Evolutionary conservation across 2,113 vertebrate genomes (phyloP).

Genomic region (Percopsis transmontana): DNA sequence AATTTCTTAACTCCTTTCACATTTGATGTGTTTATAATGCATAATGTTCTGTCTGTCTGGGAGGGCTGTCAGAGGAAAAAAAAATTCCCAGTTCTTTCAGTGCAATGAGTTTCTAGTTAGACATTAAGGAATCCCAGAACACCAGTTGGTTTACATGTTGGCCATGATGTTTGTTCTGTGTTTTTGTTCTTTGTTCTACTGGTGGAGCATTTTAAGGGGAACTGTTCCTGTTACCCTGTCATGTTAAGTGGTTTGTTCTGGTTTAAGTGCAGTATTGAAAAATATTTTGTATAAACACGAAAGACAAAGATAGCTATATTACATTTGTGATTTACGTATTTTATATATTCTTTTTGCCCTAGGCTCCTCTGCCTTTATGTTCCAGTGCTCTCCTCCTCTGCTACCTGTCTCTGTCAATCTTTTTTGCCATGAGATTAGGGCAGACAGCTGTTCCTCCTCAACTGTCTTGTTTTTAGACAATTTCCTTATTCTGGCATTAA

Average conservation of each 20-base stretch:
- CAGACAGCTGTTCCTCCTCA: conserved; percentile 7
- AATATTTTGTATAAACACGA: conserved; percentile 18
- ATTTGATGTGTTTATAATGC: conserved; percentile 5
- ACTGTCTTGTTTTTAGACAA: conserved; percentile 9
- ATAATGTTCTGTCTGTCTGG: conserved; percentile 4
- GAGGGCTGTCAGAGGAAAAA: conserved; percentile 17
- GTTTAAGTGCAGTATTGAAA: conserved; percentile 59
- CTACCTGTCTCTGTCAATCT: conserved; percentile 5
- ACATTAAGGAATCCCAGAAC: not conserved
- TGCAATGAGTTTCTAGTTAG: conserved; percentile 41
- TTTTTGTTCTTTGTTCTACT: not conserved
- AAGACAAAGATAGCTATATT: conserved; percentile 1
- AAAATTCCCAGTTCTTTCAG: conserved; percentile 24
- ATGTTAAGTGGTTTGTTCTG: not conserved
- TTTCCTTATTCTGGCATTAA: conserved; percentile 50
- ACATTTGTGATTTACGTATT: conserved; percentile 8
- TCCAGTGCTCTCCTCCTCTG: conserved; percentile 9
- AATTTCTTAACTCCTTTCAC: conserved; percentile 2
- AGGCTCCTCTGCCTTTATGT: conserved; percentile 4
- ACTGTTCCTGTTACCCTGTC: not conserved
- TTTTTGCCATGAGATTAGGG: not conserved
- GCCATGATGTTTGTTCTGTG: not conserved
- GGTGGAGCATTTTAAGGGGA: conserved; percentile 4
- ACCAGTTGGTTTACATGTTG: conserved; percentile 20
- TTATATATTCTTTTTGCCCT: conserved; percentile 4